Conservation (phyloP, 2,797 vertebrate genomes). For the Fratercula arctica region DNA sequence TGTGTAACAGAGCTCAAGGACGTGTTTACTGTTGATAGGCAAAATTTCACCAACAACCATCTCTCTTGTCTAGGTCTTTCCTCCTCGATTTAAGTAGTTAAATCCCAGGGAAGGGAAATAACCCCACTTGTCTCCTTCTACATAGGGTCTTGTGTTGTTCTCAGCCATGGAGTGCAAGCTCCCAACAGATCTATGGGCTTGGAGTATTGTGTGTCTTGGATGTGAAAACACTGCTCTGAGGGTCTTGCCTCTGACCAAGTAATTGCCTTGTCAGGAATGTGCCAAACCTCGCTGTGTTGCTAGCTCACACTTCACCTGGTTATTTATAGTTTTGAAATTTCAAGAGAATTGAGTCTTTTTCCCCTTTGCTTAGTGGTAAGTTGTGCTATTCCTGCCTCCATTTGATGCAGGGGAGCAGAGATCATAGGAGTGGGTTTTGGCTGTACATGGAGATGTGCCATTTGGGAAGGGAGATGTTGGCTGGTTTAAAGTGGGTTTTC, state of each 20-base stretch:
- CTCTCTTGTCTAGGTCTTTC: background rate
- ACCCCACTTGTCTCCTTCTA: too few species aligned
- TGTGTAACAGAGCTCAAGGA: slow-evolving; percentile 47
- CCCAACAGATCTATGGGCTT: background rate
- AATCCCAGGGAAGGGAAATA: background rate
- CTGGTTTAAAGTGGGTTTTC: background rate
- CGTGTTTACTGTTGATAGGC: slow-evolving; percentile 8
- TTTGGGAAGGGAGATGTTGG: background rate
- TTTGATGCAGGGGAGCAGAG: background rate
- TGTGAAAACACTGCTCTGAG: background rate
- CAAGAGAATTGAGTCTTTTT: background rate
- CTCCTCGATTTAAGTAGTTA: background rate
- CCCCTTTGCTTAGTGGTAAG: background rate
- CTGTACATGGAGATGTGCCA: accelerated
- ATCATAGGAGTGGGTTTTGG: background rate
- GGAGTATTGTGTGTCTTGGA: background rate
- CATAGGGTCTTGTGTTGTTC: background rate
- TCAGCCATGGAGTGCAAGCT: background rate
- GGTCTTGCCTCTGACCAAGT: background rate
- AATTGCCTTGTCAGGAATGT: background rate
- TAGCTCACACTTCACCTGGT: background rate
- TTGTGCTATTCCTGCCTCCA: background rate
- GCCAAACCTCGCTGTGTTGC: background rate
- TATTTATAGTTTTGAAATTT: background rate
- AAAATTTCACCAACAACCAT: slow-evolving; percentile 6